Percentiles rank a stretch among this genome's conserved stretches.
These are phyloP conservation scores for Galeruca laticollis DNA, from an alignment of 2,888 invertebrate species.

Conservation along the genomic window DNA sequence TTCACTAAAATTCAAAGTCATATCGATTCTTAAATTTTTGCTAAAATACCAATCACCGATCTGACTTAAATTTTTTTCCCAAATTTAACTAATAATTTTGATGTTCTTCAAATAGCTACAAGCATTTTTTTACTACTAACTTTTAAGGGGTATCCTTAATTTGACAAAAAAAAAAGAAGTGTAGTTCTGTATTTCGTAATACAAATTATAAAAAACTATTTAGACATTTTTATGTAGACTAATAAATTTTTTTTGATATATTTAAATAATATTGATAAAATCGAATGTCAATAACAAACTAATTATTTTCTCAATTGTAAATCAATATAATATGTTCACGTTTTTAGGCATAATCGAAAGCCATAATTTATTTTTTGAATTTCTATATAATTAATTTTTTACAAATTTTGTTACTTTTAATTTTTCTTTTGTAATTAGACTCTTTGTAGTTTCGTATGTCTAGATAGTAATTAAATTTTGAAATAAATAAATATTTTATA, in stretches of 20 bases:
- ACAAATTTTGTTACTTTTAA: no score
- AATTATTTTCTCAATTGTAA: not conserved
- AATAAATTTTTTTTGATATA: no score
- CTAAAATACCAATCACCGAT: constrained; percentile 53
- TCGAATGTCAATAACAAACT: not conserved
- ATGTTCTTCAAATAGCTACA: constrained; percentile 24
- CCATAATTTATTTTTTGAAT: no score
- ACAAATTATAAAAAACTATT: not conserved
- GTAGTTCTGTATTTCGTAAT: constrained; percentile 10
- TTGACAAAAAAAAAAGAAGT: constrained; percentile 1
- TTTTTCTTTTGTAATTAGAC: no score
- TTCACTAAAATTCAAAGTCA: constrained; percentile 35
- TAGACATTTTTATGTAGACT: constrained; percentile 6
- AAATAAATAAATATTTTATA: no score
- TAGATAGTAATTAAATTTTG: no score
- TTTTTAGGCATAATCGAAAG: no score
- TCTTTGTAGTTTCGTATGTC: no score
- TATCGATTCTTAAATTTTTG: constrained; percentile 31
- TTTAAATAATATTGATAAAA: not conserved
- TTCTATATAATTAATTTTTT: no score
- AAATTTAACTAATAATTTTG: constrained; percentile 24
- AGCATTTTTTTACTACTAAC: constrained; percentile 24
- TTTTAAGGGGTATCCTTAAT: constrained; percentile 9
- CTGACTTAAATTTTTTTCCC: constrained; percentile 29
- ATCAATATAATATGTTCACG: not conserved